A percentile compares a stretch with the other conserved stretches of the same genome.
Conservation (phyloP, 2,113 vertebrate genomes). For the Hippolais icterina region DNA sequence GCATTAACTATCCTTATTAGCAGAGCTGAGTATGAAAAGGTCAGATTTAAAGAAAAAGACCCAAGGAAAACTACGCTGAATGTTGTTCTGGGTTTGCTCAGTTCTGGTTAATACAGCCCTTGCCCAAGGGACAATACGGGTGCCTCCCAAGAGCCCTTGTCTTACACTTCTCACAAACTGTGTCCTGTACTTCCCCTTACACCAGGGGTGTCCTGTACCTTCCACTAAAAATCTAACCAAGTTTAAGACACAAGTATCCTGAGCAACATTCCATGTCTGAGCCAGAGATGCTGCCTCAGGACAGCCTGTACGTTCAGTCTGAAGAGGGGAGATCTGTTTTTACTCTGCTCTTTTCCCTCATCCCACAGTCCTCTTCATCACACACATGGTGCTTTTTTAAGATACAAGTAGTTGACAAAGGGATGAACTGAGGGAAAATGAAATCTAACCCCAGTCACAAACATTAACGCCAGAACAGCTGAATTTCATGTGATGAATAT, state of each 20-base stretch:
- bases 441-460: not conserved
- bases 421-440: not conserved
- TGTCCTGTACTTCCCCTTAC: not conserved
- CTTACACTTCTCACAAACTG: not conserved
- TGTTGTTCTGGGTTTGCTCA: not conserved
- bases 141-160: not conserved
- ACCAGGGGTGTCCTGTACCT: not conserved
- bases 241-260: not conserved
- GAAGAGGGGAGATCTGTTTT: not conserved
- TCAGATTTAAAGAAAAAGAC: not conserved
- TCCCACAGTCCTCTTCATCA: not conserved
- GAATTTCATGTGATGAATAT: not conserved
- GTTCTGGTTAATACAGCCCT: not conserved
- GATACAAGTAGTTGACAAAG: not conserved
- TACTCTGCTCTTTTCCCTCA: not conserved
- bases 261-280: not conserved
- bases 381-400: not conserved
- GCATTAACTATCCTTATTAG: not conserved
- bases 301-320: not conserved
- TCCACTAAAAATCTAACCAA: not conserved
- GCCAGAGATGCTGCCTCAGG: not conserved
- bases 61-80: not conserved
- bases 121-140: not conserved
- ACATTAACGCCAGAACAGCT: not conserved
- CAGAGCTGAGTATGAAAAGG: not conserved